A percentile compares a stretch with the other conserved stretches of the same genome.
Conservation (phyloP, 2,113 vertebrate genomes). For the Gopherus flavomarginatus region DNA sequence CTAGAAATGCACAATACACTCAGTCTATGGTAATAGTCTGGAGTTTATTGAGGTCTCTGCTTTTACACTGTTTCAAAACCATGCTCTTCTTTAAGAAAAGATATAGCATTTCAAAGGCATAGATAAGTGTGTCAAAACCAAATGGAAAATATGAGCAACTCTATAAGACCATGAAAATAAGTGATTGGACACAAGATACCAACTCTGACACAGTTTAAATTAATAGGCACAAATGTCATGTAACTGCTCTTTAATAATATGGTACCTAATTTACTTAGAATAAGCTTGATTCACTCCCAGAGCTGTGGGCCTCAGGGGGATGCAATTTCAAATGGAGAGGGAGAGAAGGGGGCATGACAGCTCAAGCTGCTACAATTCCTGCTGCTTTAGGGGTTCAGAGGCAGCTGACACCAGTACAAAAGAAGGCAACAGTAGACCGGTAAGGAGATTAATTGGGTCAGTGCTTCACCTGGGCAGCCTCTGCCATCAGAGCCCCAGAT, state of each 20-base stretch:
- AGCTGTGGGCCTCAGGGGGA: not conserved
- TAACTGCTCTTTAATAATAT: conserved; percentile 27
- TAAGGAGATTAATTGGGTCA: rapidly evolving
- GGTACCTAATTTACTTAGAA: not conserved
- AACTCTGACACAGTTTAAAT: not conserved
- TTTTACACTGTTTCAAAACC: not conserved
- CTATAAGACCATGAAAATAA: not conserved
- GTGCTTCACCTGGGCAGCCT: not conserved
- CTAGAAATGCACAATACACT: not conserved
- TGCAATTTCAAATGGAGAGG: rapidly evolving
- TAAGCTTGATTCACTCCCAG: not conserved
- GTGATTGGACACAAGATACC: not conserved
- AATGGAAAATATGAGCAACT: not conserved
- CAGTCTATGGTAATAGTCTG: not conserved
- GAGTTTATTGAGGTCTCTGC: not conserved
- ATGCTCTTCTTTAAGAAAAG: not conserved
- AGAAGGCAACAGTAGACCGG: not conserved
- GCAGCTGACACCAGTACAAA: not conserved
- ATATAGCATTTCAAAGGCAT: not conserved
- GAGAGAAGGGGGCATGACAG: not conserved
- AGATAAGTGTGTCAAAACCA: not conserved
- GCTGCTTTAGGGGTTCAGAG: not conserved
- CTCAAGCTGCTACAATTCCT: rapidly evolving
- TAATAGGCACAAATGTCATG: not conserved
- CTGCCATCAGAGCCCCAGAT: not conserved